Base-by-base conservation (phyloP, 1,140 invertebrate genomes). In the Drosophila ironensis region DNA sequence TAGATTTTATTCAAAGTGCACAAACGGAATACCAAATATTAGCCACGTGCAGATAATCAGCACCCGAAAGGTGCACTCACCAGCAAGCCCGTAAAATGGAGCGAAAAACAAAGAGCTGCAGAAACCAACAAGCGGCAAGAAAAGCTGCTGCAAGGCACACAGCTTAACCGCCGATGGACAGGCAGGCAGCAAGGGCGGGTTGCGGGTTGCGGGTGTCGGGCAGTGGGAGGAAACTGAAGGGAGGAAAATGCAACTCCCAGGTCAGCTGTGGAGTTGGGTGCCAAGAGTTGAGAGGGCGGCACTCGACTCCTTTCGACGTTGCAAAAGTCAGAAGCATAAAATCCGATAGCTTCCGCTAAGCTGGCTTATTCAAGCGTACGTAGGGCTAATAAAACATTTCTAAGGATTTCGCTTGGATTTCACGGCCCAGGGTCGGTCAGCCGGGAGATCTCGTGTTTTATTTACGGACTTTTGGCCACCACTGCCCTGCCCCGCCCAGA, bases 291-390 rank as follows among this genome's bases (percentile, higher is more conserved):
- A 38, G 51, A 59, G 54, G 54, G 33, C 47, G 7, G 72, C 46
- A 69, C 35, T 47, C 57, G 60, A 41, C 54, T 47, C 52, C 60
- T 24, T 66, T 73, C 53, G 40, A 53, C 57, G 71, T 66, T 86
- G 81, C 75, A 86, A 76, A 87, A 86, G 81, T 86, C 81, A 86
- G 50, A 69, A 87, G 81, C 81, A 87, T 86, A 87, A 86, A 86
- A 86, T 86, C 81, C 82, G 76, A 86, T 86, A 86, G 81, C 81
- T 87, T 86, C 81, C 81, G 81, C 81, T 86, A 86, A 86, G 81
- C 81, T 81, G 72, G 81, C 81, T 86, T 86, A 86, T 87, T 87
- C 81, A 76, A 76, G 81, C 81, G 82, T 76, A 87, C 75, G 75
- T 67, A 72, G 81, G 76, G 81, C 81, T 87, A 86, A 86, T 86